A percentile compares a stretch with the other conserved stretches of the same genome.
Conservation (phyloP, 2,113 vertebrate genomes). For the Bubo scandiacus region DNA sequence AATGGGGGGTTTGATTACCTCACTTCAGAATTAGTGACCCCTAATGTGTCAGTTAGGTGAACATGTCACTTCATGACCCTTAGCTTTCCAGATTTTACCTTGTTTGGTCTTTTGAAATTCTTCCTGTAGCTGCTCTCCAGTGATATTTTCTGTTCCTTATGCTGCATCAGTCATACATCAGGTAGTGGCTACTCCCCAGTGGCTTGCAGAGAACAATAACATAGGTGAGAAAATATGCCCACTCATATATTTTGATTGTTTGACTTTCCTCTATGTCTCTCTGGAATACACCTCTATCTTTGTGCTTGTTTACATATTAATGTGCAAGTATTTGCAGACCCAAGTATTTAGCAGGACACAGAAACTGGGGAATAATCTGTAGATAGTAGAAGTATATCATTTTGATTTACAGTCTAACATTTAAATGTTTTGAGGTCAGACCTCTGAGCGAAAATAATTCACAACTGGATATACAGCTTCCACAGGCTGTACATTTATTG, state of each 20-base stretch:
- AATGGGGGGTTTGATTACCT: neutral
- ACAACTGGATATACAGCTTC: conserved; percentile 66
- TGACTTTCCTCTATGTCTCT: conserved; percentile 25
- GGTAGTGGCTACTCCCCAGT: conserved; percentile 33
- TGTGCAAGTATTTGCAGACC: conserved; percentile 56
- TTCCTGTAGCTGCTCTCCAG: conserved; percentile 16
- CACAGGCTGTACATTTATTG: conserved; percentile 68
- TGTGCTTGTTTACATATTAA: conserved; percentile 65
- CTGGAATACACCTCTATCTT: conserved; percentile 39
- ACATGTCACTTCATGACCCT: neutral
- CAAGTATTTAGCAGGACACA: conserved; percentile 45
- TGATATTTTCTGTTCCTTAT: conserved; percentile 24
- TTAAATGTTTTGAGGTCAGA: conserved; percentile 79
- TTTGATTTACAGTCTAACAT: conserved; percentile 75
- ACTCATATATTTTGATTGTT: conserved; percentile 60
- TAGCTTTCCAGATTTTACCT: neutral
- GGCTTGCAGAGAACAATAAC: conserved; percentile 59
- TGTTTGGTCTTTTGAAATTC: neutral
- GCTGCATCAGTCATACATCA: conserved; percentile 47
- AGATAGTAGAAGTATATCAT: conserved; percentile 61
- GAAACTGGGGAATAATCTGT: conserved; percentile 50
- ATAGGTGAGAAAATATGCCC: conserved; percentile 52
- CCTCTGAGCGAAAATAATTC: conserved; percentile 71
- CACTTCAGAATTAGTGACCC: neutral
- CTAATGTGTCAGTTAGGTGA: neutral